These are phyloP conservation scores for Eupithecia subumbrata DNA, from an alignment of 2,888 invertebrate species.

Conservation along the genomic window DNA sequence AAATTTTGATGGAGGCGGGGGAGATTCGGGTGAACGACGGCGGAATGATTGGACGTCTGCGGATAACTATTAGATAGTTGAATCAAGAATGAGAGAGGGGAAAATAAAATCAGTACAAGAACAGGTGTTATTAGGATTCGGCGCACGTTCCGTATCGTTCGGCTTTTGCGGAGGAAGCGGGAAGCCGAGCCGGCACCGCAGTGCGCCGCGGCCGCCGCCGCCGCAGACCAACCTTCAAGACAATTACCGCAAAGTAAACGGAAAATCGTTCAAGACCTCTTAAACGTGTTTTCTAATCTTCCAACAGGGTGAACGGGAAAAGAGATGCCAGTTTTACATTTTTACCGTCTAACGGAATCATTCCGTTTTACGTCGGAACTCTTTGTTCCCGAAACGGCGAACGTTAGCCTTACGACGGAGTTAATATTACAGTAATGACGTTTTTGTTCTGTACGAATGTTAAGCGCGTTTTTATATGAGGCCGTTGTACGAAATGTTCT, in stretches of 20 bases:
- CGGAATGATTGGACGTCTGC: conserved; percentile 60
- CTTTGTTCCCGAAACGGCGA: conserved; percentile 50
- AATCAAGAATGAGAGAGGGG: conserved; percentile 76
- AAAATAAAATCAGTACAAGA: conserved; percentile 79
- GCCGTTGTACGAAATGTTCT: conserved; percentile 46
- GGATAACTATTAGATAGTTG: conserved; percentile 77
- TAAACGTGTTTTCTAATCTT: conserved; percentile 80
- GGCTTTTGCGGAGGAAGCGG: conserved; percentile 68
- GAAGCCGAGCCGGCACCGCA: conserved; percentile 71
- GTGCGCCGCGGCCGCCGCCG: conserved; percentile 64
- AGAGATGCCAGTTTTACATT: conserved; percentile 62
- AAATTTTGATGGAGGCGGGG: conserved; percentile 46
- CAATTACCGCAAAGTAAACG: conserved; percentile 82
- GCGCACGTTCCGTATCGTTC: conserved; percentile 76
- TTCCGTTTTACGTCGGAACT: conserved; percentile 48
- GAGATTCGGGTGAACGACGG: conserved; percentile 35
- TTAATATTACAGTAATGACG: conserved; percentile 53
- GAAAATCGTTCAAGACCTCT: conserved; percentile 78
- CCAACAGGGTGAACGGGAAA: conserved; percentile 61
- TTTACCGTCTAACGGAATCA: conserved; percentile 60
- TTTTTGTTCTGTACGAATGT: conserved; percentile 49
- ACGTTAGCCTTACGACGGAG: conserved; percentile 52
- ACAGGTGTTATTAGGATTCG: conserved; percentile 68
- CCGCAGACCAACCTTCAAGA: conserved; percentile 70
- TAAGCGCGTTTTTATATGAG: conserved; percentile 51